phyloP scores from a whole-genome alignment of 2,888 invertebrate species.

The Apodemia duryi region DNA sequence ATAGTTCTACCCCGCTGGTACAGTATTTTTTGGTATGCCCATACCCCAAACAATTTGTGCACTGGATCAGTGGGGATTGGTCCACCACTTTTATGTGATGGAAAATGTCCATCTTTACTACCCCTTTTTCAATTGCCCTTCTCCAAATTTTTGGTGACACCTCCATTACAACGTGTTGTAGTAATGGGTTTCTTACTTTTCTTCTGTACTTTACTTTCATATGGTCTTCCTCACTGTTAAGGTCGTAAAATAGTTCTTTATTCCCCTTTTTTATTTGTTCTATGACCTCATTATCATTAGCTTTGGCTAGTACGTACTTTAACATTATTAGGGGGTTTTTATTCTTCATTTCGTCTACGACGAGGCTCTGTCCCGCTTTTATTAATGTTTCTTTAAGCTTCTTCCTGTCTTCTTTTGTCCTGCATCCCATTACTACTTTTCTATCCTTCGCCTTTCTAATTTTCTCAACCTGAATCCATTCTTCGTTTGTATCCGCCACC shows the following conservation, averaged over 20 bases:
- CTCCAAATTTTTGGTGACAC: constrained; percentile 21
- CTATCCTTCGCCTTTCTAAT: constrained; percentile 25
- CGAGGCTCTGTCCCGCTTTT: background rate
- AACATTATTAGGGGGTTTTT: constrained; percentile 24
- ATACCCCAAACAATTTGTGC: constrained; percentile 28
- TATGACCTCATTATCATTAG: constrained; percentile 20
- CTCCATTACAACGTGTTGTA: constrained; percentile 15
- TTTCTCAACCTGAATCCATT: constrained; percentile 19
- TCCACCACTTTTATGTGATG: constrained; percentile 17
- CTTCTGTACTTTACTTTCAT: constrained; percentile 17
- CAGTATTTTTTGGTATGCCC: constrained; percentile 26
- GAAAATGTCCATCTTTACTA: background rate
- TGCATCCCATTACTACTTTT: constrained; percentile 24
- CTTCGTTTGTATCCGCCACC: constrained; percentile 21
- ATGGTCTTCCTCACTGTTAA: constrained; percentile 4
- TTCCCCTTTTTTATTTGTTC: constrained; percentile 23
- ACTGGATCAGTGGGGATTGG: constrained; percentile 26
- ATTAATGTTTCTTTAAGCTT: constrained; percentile 20
- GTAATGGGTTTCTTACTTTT: constrained; percentile 18
- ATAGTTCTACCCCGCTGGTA: constrained; percentile 19
- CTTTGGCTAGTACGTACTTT: background rate
- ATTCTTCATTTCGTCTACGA: constrained; percentile 22
- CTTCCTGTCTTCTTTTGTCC: constrained; percentile 18
- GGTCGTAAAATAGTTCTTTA: background rate
- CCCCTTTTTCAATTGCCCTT: background rate